These are phyloP conservation scores for Archaeoteleia sp. DNA, from an alignment of 2,888 invertebrate species.

Conservation along the genomic window DNA sequence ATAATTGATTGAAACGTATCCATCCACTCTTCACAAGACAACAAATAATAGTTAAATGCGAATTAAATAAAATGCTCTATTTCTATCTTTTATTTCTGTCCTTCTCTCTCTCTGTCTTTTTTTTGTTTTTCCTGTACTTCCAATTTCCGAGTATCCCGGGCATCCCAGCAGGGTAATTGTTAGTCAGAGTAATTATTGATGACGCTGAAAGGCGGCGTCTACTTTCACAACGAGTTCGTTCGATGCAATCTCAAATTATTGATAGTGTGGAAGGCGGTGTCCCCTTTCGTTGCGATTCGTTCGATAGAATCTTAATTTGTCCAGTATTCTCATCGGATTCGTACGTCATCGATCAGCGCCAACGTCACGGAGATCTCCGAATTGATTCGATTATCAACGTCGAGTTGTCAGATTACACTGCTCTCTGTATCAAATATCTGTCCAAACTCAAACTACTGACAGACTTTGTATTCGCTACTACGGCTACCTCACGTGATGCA, in stretches of 20 bases:
- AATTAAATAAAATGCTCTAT: conserved; percentile 11
- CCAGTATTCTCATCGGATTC: conserved; percentile 33
- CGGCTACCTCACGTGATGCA: not conserved
- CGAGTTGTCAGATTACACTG: conserved; percentile 54
- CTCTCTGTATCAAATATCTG: conserved; percentile 48
- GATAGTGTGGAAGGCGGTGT: conserved; percentile 34
- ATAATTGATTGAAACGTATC: too few relatives aligned
- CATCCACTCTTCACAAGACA: too few relatives aligned
- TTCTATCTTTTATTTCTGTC: conserved; percentile 11
- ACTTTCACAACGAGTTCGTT: conserved; percentile 50
- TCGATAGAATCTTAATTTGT: conserved; percentile 51
- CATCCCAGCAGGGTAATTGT: conserved; percentile 28
- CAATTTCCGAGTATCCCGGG: conserved; percentile 35
- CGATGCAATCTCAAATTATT: conserved; percentile 44
- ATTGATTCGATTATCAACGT: conserved; percentile 55
- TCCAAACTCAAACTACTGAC: conserved; percentile 7
- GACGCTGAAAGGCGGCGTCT: conserved; percentile 35
- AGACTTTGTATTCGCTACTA: conserved; percentile 6
- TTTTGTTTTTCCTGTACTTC: conserved; percentile 14
- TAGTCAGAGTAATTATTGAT: conserved; percentile 38
- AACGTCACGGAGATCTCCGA: conserved; percentile 46
- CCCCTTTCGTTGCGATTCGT: conserved; percentile 46
- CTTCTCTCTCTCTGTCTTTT: conserved; percentile 11
- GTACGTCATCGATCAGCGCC: conserved; percentile 46
- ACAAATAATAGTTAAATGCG: conserved; percentile 5